Evolutionary conservation across 2,797 vertebrate species (phyloP).

Genomic region (Todus mexicanus): DNA sequence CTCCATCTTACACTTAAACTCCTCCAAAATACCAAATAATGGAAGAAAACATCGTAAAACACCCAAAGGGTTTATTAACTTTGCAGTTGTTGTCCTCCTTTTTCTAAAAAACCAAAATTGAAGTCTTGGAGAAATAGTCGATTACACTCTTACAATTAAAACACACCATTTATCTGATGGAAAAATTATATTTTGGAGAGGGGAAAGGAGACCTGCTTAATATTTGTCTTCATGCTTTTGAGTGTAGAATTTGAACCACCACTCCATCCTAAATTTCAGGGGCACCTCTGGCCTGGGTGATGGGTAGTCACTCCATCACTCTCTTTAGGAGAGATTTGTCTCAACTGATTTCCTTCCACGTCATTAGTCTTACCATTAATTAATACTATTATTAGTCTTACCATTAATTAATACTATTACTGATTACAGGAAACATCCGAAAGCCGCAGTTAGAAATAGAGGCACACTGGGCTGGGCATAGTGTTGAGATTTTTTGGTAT

Average conservation of each 20-base stretch:
- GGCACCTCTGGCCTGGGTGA: neutral
- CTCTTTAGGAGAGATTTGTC: neutral
- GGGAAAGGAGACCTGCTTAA: neutral
- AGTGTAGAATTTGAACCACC: neutral
- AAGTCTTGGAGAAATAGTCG: neutral
- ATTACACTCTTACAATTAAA: neutral
- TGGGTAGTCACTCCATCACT: neutral
- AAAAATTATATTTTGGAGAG: fast-evolving
- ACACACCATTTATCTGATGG: neutral
- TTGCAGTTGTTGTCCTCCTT: neutral
- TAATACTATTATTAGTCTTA: neutral
- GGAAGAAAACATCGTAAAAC: neutral
- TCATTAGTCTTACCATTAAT: neutral
- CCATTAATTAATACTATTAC: neutral
- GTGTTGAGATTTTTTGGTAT: fast-evolving
- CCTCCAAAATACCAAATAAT: neutral
- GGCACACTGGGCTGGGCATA: neutral
- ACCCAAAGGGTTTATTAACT: neutral
- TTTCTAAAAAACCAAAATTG: neutral
- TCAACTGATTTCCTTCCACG: neutral
- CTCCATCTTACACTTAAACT: neutral
- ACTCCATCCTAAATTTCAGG: neutral
- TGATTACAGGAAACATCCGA: neutral
- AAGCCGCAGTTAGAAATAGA: neutral
- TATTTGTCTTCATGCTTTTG: neutral